Evolutionary conservation across 1,140 invertebrate genomes (phyloP).

Genomic region (Chlorops oryzae): DNA sequence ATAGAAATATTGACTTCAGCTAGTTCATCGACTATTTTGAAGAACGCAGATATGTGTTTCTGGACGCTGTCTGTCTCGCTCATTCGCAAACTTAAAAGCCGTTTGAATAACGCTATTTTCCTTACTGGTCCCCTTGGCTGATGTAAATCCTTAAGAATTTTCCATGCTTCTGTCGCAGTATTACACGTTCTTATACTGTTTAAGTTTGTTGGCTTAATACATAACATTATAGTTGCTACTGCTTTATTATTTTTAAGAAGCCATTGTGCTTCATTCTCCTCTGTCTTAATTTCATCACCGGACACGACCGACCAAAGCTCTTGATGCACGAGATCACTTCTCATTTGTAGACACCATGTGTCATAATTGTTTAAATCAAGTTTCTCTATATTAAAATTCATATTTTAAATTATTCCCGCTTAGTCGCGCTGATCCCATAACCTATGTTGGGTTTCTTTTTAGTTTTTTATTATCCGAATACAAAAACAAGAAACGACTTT

Average conservation of each 20-base stretch:
- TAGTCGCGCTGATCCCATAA: too few species aligned
- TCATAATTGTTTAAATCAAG: constrained; percentile 11
- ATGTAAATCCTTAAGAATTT: constrained; percentile 2
- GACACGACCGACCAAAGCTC: not conserved
- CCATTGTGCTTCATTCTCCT: not conserved
- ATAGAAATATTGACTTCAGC: constrained; percentile 9
- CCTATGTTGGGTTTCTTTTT: too few species aligned
- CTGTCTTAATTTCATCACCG: not conserved
- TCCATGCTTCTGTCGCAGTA: constrained; percentile 10
- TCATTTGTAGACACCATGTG: constrained; percentile 4
- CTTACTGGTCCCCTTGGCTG: constrained; percentile 12
- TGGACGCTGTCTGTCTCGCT: not conserved
- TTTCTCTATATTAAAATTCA: constrained; percentile 11
- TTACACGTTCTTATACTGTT: constrained; percentile 8
- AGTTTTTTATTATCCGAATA: too few species aligned
- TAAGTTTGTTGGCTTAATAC: constrained; percentile 6
- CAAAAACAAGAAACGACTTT: too few species aligned
- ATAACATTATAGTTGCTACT: constrained; percentile 6
- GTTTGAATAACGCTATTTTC: constrained; percentile 13
- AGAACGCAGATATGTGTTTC: constrained; percentile 6
- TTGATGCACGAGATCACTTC: constrained; percentile 1
- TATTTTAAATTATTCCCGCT: too few species aligned
- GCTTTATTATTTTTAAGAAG: not conserved
- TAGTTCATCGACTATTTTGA: constrained; percentile 11
- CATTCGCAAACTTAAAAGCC: constrained; percentile 7